Base-by-base conservation (phyloP, 1,140 invertebrate species). In the Formica selysi region DNA sequence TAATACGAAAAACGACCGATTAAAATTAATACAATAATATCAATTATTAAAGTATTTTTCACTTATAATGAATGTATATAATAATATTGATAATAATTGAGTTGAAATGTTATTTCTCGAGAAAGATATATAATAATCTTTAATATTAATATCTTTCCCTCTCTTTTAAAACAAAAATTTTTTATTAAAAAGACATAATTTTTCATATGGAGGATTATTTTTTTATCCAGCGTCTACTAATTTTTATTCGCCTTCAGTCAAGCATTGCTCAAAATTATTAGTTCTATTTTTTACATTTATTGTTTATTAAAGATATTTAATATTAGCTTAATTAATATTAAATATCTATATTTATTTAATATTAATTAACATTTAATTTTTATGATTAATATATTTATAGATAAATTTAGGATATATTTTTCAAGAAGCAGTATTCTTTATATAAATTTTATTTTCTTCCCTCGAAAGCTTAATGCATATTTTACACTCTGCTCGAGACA, bases 361-460 rank as follows among this genome's bases (percentile, higher is more conserved):
- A 59, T 19, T 26, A 59, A 59, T 48, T 16, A 48, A 3, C 44
- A 48, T 48, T 48, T 48, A 16, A 48, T 3, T 48, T 48, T 48
- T 48, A 16, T 0, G 10, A 48, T 48, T 0, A 3, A 48, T 48
- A 48, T 48, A 48, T 48, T 48, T 11, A 16, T 8, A 26, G 32
- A 36, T 26, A 76, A 38, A 76, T 76, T 59, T 4, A 54, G 1
- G 22, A 73, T 54, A 59, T 38, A 38, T 41, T 22, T 29, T 74
- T n/a, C 11, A 59, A 74, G 2, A 73, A 5, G 5, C n/a, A 32
- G 19, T 57, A 1, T 5, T 10, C 38, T 76, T 16, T 3, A 41
- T 41, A 41, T 41, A 76, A 76, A 61, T 61, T 26, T 11, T 16
- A 0, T 26, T 41, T 36, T n/a, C 29, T 5, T 54, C 22, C n/a